A percentile compares a stretch with the other conserved stretches of the same genome.
Conservation (phyloP, 2,113 vertebrate species). For the Solea senegalensis region DNA sequence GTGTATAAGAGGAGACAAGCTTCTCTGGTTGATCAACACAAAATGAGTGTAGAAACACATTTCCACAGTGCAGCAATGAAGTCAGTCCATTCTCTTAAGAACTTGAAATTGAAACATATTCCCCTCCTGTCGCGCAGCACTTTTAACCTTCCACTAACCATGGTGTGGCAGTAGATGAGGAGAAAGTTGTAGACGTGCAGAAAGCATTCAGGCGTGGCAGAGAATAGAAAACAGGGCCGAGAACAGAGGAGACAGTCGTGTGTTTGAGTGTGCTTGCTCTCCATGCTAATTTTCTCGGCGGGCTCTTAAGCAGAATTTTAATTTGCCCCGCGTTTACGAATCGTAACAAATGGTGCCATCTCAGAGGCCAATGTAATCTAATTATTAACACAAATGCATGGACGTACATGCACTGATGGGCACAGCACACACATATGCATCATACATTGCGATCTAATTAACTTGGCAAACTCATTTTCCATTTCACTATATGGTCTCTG, state of each 20-base stretch:
- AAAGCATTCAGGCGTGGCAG: conserved; percentile 22
- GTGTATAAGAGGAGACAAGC: conserved; percentile 38
- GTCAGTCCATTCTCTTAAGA: not conserved
- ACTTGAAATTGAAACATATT: not conserved
- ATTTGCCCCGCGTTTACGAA: conserved; percentile 69
- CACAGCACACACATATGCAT: conserved; percentile 39
- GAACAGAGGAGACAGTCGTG: conserved; percentile 13
- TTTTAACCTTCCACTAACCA: not conserved
- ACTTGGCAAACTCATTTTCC: conserved; percentile 52
- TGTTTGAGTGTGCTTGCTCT: conserved; percentile 40
- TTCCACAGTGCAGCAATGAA: not conserved
- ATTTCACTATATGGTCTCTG: conserved; percentile 53
- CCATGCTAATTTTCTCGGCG: conserved; percentile 67
- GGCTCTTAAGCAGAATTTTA: conserved; percentile 66
- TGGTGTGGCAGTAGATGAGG: conserved; percentile 4
- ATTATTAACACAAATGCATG: conserved; percentile 70
- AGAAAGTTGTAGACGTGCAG: conserved; percentile 11
- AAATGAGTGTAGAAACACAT: conserved; percentile 15
- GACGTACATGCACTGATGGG: conserved; percentile 39
- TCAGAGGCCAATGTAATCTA: conserved; percentile 70
- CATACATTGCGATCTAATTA: conserved; percentile 63
- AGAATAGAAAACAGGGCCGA: conserved; percentile 33
- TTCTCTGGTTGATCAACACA: conserved; percentile 29
- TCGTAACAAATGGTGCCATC: conserved; percentile 65
- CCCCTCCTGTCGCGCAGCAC: not conserved